Evolutionary conservation across 1,140 invertebrate genomes (phyloP), one percentile per base, ranked within the genome.

Genomic region (Bombus terrestris): DNA sequence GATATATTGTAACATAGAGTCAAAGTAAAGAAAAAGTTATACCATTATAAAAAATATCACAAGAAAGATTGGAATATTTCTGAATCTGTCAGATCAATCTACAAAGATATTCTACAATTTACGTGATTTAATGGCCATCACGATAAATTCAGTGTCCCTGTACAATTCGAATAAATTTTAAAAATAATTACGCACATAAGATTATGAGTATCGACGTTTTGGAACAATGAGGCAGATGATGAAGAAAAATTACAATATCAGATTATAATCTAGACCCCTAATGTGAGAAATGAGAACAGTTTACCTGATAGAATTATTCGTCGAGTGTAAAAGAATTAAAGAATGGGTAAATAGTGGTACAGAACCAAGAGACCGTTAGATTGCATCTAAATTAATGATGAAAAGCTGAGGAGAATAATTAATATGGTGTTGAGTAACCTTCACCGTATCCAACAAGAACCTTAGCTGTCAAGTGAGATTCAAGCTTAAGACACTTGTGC

Each of bases 381-480:
- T 74, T 28, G 13, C 43, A 41, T 53, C 22, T 37, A 59, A 83
- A 64, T 53, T 62, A 64, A 77, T n/a, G 57, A 83, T 71, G 18
- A 64, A 78, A 77, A 83, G 32, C 57, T 53, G 43, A 9, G 9
- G 28, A 72, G 41, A 47, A 72, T 64, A 77, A 86, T 83, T 83
- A 83, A 83, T 83, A 83, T n/a, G 57, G 41, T 32, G 37, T 39
- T 28, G 47, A n/a, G 57, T 73, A 72, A 79, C 83, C 68, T 80
- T 73, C 68, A 22, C 18, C 10, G 41, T 6, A 53, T 62, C 25
- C 35, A 62, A 71, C 25, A 28, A 78, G 74, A 83, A 68, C 35
- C 12, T 28, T 35, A 83, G 18, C 74, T 78, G 64, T 66, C 64
- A 57, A 66, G 18, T 43, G 41, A 75, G 13, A 5, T 28, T 57